Base-by-base conservation (phyloP, 2,113 vertebrate genomes). In the Syngnathus scovelli region DNA sequence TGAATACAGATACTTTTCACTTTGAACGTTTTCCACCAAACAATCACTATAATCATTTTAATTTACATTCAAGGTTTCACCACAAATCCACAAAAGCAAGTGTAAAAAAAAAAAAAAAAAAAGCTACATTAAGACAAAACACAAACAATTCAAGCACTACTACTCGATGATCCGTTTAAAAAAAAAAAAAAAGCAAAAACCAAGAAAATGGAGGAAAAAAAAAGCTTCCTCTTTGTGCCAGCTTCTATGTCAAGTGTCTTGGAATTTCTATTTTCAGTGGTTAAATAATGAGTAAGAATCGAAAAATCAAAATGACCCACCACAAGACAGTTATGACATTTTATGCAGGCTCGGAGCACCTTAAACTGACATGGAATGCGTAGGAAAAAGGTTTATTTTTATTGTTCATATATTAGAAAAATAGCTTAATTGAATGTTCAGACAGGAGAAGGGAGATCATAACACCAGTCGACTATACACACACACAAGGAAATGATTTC, bases 91-190 rank as follows among this genome's bases (percentile, higher is more conserved):
- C 61, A 63, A 67, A 67, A 63, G 27, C 38, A 75, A 77, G 81
- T 76, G 77, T 66, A 80, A 77, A 74, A 83, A 71, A n/a, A 76
- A 39, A 39, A 39, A 39, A 39, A 39, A 39, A 39, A 41, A 41
- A 43, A 43, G 70, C 66, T 60, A 85, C 80, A 66, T 78, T 66
- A 81, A 79, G 81, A 83, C 84, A 74, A 81, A 91, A 90, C 92
- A 92, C 92, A 88, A 92, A 93, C 94, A 90, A 86, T 97, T 98
- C 95, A 97, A 98, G 95, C 96, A 96, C 94, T 94, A 95, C 94
- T 33, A 33, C 21, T 41, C 67, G 94, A 86, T 92, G 92, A 95
- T 91, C 92, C 93, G 92, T 94, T 93, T 6, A n/a, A 21, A 10
- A 41, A 61, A 54, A 54, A n/a, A 21, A 21, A 21, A 23, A 54